Conservation (phyloP, 2,113 vertebrate species). For the Malurus melanocephalus region DNA sequence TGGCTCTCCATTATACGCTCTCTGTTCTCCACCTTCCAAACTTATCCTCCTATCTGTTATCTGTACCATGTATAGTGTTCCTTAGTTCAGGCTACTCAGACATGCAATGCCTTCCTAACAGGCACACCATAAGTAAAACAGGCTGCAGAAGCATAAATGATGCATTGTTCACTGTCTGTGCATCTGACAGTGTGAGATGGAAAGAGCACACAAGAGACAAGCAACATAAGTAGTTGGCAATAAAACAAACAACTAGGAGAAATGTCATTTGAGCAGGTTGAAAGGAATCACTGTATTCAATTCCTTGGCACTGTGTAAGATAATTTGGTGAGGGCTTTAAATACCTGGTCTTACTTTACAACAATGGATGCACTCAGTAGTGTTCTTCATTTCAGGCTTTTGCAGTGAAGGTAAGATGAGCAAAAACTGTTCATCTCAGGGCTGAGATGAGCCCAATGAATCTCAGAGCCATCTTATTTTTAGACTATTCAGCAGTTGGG, state of each 20-base stretch:
- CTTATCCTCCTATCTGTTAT: constrained; percentile 48
- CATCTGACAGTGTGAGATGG: constrained; percentile 58
- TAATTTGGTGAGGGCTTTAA: constrained; percentile 8
- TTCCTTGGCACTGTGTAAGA: not conserved
- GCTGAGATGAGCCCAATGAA: not conserved
- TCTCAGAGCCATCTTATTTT: constrained; percentile 19
- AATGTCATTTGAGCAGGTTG: constrained; percentile 75
- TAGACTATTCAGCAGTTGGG: not conserved
- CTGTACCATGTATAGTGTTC: constrained; percentile 27
- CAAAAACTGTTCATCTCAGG: constrained; percentile 1
- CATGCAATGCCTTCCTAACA: constrained; percentile 56
- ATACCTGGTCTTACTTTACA: constrained; percentile 8
- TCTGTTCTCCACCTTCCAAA: constrained; percentile 52
- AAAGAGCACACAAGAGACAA: constrained; percentile 63
- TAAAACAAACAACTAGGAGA: constrained; percentile 62
- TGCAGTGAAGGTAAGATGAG: constrained; percentile 6
- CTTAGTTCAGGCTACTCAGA: constrained; percentile 46
- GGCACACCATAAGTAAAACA: constrained; percentile 47
- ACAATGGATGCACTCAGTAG: not conserved
- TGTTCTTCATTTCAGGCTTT: constrained; percentile 43
- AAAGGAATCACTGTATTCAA: constrained; percentile 68
- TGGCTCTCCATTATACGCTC: not conserved
- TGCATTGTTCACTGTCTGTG: constrained; percentile 53
- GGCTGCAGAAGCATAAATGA: constrained; percentile 55
- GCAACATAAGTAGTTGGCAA: constrained; percentile 64